These are phyloP conservation scores for Poecile atricapillus DNA, from an alignment of 2,113 vertebrate species.

Conservation along the genomic window DNA sequence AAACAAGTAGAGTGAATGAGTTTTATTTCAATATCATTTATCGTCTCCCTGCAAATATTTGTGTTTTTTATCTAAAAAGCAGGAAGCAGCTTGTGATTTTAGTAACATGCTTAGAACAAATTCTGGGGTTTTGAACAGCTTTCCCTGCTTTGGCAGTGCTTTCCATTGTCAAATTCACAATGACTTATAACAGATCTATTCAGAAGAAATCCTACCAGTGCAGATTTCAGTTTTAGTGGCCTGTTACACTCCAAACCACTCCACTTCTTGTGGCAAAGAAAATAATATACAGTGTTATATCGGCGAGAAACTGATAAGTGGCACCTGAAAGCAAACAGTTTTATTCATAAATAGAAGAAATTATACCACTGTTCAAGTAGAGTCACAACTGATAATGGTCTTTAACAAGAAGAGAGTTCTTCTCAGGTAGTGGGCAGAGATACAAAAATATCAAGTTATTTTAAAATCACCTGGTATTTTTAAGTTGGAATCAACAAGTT, in stretches of 20 bases:
- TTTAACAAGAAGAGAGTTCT: neutral
- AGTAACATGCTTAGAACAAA: neutral
- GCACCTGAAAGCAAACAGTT: neutral
- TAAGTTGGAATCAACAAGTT: neutral
- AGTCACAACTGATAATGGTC: neutral
- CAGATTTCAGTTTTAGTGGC: neutral
- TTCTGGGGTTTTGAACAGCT: neutral
- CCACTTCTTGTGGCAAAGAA: neutral
- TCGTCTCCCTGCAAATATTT: neutral
- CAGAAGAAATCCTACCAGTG: neutral
- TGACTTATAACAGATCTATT: neutral
- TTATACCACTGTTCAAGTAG: neutral
- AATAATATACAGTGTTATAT: neutral
- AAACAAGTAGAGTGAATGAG: neutral
- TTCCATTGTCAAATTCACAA: neutral
- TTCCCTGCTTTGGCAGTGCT: neutral
- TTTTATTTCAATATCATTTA: neutral
- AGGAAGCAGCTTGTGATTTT: neutral
- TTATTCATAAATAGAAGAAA: neutral
- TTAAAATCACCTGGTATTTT: neutral
- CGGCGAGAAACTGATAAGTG: neutral
- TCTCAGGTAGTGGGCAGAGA: rapidly evolving
- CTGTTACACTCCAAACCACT: neutral
- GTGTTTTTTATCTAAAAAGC: neutral
- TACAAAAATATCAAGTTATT: neutral